Conservation (phyloP, 92 coral and sea anemone species). For the Siderastrea radians region DNA sequence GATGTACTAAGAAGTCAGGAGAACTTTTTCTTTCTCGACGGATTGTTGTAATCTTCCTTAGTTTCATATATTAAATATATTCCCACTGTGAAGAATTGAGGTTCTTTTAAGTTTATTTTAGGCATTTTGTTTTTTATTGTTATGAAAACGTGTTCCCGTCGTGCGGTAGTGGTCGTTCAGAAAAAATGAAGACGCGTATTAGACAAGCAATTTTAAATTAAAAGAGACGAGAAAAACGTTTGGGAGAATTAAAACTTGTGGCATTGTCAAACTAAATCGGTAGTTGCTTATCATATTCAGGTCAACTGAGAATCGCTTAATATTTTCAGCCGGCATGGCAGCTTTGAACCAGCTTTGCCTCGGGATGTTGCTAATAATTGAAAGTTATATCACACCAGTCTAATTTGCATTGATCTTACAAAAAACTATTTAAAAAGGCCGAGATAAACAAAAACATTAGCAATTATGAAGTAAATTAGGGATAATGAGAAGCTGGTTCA, state of each 20-base stretch:
- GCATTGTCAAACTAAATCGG: too few species aligned
- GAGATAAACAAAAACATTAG: background rate
- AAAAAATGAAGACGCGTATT: background rate
- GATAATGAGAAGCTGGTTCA: background rate
- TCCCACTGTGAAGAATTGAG: background rate
- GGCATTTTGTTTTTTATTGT: background rate
- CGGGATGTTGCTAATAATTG: background rate
- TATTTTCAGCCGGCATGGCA: background rate
- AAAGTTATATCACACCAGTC: background rate
- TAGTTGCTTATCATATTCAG: too few species aligned
- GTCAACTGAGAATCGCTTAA: too few species aligned
- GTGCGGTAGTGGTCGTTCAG: background rate
- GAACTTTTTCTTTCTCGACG: background rate
- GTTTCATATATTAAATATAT: background rate
- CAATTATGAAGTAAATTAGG: background rate
- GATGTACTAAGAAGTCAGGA: too few species aligned
- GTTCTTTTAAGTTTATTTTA: background rate
- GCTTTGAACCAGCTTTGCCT: background rate
- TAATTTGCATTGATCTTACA: slow-evolving; percentile 3
- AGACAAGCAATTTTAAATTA: background rate
- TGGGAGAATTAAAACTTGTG: background rate
- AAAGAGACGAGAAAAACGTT: background rate
- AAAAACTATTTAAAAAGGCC: background rate
- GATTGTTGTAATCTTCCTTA: background rate
- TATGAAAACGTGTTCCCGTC: background rate